Evolutionary conservation across 2,113 vertebrate species (phyloP).

Genomic region (Falcunculus frontatus): DNA sequence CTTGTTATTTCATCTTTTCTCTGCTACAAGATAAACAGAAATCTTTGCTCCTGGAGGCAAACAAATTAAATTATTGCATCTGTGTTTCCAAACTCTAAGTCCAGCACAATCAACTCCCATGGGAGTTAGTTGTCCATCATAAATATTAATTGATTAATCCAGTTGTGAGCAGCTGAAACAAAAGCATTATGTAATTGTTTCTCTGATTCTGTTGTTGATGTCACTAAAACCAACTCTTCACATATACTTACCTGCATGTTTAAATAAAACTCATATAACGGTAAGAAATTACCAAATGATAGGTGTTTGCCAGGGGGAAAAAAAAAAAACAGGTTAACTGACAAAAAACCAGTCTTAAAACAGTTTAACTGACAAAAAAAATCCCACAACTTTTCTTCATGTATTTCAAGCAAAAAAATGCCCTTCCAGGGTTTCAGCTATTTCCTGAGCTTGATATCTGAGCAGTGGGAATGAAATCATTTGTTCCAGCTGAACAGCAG

Average conservation of each 20-base stretch:
- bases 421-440: not conserved
- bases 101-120: not conserved
- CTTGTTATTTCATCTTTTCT: not conserved
- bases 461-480: not conserved
- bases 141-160: not conserved
- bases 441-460: not conserved
- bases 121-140: not conserved
- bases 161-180: not conserved
- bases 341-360: not conserved
- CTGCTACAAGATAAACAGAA: not conserved
- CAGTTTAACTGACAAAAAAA: not conserved
- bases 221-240: not conserved
- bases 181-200: not conserved
- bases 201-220: not conserved
- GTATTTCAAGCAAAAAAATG: not conserved
- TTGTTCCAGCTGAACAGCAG: slow-evolving; percentile 32
- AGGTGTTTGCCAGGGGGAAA: not conserved
- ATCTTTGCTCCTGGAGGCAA: not conserved
- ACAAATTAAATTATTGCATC: not conserved
- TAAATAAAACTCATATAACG: not conserved
- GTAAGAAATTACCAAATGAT: not conserved
- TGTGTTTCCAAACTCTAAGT: not conserved
- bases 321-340: not conserved
- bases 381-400: not conserved
- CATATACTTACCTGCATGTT: not conserved